These are phyloP conservation scores for Petrosia ficiformis DNA, from an alignment of 37 sponge, comb jelly and placozoan genomes.

Conservation along the genomic window DNA sequence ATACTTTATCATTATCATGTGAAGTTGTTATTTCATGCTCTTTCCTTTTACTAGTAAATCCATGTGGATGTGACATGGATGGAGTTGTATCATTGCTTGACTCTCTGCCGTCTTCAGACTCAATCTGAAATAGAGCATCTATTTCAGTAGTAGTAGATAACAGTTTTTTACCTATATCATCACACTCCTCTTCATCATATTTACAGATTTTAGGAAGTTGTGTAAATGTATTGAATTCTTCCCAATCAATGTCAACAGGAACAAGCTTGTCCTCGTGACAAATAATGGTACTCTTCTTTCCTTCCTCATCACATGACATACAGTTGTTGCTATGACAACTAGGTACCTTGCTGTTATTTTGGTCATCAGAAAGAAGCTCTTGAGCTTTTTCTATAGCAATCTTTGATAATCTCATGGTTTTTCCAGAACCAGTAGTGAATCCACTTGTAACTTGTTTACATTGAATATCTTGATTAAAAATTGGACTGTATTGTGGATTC, in stretches of 20 bases:
- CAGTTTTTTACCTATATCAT: too few relatives aligned
- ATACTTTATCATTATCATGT: background rate
- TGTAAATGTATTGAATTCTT: background rate
- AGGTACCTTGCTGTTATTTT: constrained; percentile 2
- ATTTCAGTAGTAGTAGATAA: too few relatives aligned
- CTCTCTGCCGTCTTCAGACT: too few relatives aligned
- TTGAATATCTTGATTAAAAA: too few relatives aligned
- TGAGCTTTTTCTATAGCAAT: constrained; percentile 13
- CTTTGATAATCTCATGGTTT: constrained; percentile 4
- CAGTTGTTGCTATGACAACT: too few relatives aligned
- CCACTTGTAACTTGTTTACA: background rate
- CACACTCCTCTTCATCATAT: too few relatives aligned
- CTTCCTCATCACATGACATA: background rate
- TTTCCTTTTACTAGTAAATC: background rate
- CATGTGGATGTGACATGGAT: too few relatives aligned
- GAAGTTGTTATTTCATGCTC: too few relatives aligned
- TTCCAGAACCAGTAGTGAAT: constrained; percentile 6
- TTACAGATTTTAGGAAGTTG: too few relatives aligned
- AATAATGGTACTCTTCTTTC: background rate
- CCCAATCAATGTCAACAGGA: background rate
- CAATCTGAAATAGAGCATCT: too few relatives aligned
- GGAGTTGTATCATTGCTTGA: background rate
- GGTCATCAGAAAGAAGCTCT: background rate
- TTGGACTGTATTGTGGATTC: too few relatives aligned
- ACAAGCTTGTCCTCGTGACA: background rate